Base-by-base conservation (phyloP, 2,888 invertebrate genomes). In the Cosmopolites sordidus region DNA sequence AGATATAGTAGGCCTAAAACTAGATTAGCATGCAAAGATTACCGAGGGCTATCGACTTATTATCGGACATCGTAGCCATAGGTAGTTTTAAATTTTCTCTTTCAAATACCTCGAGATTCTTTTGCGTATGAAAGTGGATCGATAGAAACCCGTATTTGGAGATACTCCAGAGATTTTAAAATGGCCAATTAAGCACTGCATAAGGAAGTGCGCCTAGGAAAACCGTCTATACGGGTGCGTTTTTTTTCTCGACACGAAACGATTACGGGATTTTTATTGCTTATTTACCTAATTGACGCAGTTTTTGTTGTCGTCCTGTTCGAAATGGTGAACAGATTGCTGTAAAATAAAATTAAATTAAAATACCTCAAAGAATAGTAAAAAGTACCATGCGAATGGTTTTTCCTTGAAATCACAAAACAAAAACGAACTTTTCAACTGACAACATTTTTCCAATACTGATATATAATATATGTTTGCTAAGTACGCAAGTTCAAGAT, bases 101-200 rank as follows among this genome's bases (percentile, higher is more conserved):
- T 57, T 57, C 53, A 44, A 57, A 57, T 49, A 49, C 51, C 38
- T 46, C 22, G 45, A 56, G 49, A 56, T 57, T 53, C 57, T 53
- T 54, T 47, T 54, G 51, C 57, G 57, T 57, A 57, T 47, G 53
- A 57, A 57, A 57, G 57, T 57, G 51, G 57, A 57, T 57, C 57
- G 57, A 51, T 57, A 44, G 46, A 47, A 48, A 51, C 15, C 57
- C 57, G 41, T 57, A 54, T 54, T 53, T 48, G 57, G 53, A 18
- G 22, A 16, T 43, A 16, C 56, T 46, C 53, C 53, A 57, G 53
- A 57, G 57, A 57, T 57, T 57, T 53, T 57, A 43, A 53, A 57
- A 57, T 48, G 42, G 57, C 48, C 53, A 57, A 57, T 54, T 57
- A 57, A 54, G 30, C 9, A 16, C 47, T 41, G 39, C 30, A 41